These are phyloP conservation scores for Saccostrea glomerata DNA, from an alignment of 1,140 invertebrate genomes.

Conservation along the genomic window DNA sequence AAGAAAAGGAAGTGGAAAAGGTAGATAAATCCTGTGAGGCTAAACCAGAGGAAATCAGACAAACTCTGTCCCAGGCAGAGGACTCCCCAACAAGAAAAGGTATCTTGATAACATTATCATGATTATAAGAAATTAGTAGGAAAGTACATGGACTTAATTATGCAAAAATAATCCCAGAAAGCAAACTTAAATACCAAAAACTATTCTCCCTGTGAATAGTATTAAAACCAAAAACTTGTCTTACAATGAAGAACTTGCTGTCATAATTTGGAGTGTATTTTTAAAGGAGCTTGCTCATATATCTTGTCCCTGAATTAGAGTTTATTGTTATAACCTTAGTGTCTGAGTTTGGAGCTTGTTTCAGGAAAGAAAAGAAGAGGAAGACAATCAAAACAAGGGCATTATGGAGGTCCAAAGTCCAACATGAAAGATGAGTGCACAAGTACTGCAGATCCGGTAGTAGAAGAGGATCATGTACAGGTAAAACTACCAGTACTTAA, in stretches of 20 bases:
- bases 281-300: no score
- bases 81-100: not conserved
- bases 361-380: conserved; percentile 20
- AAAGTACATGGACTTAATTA: no score
- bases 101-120: not conserved
- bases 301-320: no score
- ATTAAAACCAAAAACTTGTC: no score
- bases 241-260: no score
- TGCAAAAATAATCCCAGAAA: no score
- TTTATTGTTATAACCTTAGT: not conserved
- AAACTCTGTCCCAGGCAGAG: conserved; percentile 2
- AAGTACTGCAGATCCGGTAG: conserved; percentile 66
- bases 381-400: not conserved
- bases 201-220: no score
- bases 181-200: no score
- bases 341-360: not conserved
- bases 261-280: no score
- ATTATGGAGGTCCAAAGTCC: conserved; percentile 37
- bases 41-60: conserved; percentile 42
- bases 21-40: conserved; percentile 79
- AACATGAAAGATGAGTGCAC: conserved; percentile 61
- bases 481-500: conserved; percentile 24
- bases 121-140: no score
- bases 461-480: conserved; percentile 63
- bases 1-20: conserved; percentile 77